These are phyloP conservation scores for Caradrina clavipalpis DNA, from an alignment of 2,888 invertebrate species.

Conservation along the genomic window DNA sequence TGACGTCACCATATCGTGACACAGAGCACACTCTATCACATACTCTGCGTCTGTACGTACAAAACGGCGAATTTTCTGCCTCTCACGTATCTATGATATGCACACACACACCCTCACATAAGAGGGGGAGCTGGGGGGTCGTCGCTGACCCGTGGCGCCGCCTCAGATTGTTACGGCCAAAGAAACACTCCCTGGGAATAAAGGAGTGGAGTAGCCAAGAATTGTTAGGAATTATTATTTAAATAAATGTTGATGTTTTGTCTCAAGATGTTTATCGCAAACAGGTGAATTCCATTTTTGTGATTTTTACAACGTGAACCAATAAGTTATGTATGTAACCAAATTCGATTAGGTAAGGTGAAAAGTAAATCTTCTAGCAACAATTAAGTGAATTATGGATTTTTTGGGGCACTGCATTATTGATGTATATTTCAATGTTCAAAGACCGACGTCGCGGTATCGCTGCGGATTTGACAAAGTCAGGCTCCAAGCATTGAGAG, in stretches of 20 bases:
- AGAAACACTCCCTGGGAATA: constrained; percentile 83
- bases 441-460: too few relatives aligned
- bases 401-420: too few relatives aligned
- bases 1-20: not conserved
- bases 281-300: too few relatives aligned
- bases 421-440: too few relatives aligned
- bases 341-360: too few relatives aligned
- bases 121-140: constrained; percentile 72
- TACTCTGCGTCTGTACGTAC: constrained; percentile 54
- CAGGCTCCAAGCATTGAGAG: too few relatives aligned
- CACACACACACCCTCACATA: constrained; percentile 62
- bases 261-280: too few relatives aligned
- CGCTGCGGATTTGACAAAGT: too few relatives aligned
- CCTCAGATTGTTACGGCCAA: constrained; percentile 90
- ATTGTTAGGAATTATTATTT: not conserved
- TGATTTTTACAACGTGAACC: too few relatives aligned
- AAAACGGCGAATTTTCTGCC: constrained; percentile 77
- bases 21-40: constrained; percentile 14
- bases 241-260: not conserved
- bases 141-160: constrained; percentile 89
- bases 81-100: constrained; percentile 71
- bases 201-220: constrained; percentile 65
- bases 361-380: too few relatives aligned
- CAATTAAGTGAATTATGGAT: too few relatives aligned
- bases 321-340: too few relatives aligned